phyloP scores from a whole-genome alignment of 2,888 invertebrate species.

The Crossocerus cetratus region DNA sequence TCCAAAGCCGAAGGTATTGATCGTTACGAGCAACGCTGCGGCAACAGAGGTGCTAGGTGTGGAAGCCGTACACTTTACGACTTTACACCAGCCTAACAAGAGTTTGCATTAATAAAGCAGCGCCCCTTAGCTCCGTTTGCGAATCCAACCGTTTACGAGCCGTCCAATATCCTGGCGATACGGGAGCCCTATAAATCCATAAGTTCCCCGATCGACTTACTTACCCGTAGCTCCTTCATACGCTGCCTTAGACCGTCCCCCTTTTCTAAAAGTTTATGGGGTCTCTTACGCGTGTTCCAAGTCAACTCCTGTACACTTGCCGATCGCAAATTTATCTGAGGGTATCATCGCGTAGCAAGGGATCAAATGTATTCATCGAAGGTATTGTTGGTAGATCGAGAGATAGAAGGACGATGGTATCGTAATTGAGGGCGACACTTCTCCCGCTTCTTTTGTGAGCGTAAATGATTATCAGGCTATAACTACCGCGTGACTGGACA shows the following conservation, averaged over 20 bases:
- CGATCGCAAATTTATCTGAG: background rate
- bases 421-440: background rate
- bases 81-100: constrained; percentile 60
- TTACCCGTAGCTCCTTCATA: constrained; percentile 9
- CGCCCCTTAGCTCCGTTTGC: constrained; percentile 4
- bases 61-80: constrained; percentile 59
- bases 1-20: constrained; percentile 60
- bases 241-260: too few species aligned
- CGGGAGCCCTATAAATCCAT: constrained; percentile 48
- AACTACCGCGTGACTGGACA: constrained; percentile 54
- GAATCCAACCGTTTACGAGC: constrained; percentile 49
- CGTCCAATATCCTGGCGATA: constrained; percentile 34
- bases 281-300: background rate
- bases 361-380: background rate
- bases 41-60: constrained; percentile 38
- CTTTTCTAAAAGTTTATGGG: background rate
- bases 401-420: background rate
- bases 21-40: constrained; percentile 46
- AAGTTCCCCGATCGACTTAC: constrained; percentile 28
- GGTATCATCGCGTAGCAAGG: background rate
- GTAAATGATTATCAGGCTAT: constrained; percentile 52
- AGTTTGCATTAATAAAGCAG: constrained; percentile 62
- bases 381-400: too few species aligned
- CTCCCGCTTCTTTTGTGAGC: constrained; percentile 31
- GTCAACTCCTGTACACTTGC: background rate